Evolutionary conservation across 37 sponge, comb jelly and placozoan genomes (phyloP).

Genomic region (Tethya wilhelma): DNA sequence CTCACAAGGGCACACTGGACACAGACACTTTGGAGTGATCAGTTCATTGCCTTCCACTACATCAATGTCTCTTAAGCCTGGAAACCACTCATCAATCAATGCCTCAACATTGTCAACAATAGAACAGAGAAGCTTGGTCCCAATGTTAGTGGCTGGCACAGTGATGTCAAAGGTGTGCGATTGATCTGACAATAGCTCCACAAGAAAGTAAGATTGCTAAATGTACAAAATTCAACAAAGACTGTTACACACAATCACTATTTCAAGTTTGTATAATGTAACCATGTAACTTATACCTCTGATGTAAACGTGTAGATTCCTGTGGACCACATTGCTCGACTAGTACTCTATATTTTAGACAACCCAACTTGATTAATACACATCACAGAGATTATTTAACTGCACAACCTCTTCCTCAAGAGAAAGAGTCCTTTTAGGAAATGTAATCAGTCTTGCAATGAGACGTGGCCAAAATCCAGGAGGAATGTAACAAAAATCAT

Average conservation of each 20-base stretch:
- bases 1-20: constrained; percentile 64
- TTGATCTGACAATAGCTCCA: constrained; percentile 15
- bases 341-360: neutral
- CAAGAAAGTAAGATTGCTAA: constrained; percentile 46
- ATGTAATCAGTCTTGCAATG: constrained; percentile 63
- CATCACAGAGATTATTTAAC: too few relatives aligned
- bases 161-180: constrained; percentile 50
- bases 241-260: too few relatives aligned
- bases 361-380: neutral
- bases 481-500: constrained; percentile 80
- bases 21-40: constrained; percentile 41
- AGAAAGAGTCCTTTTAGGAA: constrained; percentile 24
- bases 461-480: constrained; percentile 89
- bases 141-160: constrained; percentile 44
- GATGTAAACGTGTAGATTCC: constrained; percentile 62
- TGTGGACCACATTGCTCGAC: neutral
- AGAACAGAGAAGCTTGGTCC: constrained; percentile 54
- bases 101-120: constrained; percentile 78
- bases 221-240: too few relatives aligned
- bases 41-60: constrained; percentile 41
- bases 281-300: neutral
- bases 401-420: too few relatives aligned
- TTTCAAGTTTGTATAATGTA: neutral
- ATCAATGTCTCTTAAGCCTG: constrained; percentile 60
- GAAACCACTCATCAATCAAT: constrained; percentile 83